Evolutionary conservation across 2,888 invertebrate genomes (phyloP).

Genomic region (Rhamnusium bicolor): DNA sequence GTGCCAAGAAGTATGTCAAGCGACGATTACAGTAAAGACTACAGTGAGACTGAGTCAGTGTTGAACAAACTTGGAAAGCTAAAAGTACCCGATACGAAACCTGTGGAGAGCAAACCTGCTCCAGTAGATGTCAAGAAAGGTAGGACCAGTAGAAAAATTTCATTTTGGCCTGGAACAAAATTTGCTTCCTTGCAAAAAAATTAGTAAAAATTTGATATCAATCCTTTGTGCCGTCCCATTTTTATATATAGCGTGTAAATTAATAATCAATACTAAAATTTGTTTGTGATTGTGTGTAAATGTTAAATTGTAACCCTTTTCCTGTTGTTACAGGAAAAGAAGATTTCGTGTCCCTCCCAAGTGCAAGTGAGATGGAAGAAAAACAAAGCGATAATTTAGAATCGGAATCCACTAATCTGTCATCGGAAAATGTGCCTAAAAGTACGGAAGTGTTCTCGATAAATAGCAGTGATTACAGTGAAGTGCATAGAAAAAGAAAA

Average conservation of each 20-base stretch:
- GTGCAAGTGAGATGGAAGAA: constrained; percentile 44
- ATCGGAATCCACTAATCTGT: constrained; percentile 30
- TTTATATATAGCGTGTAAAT: constrained; percentile 54
- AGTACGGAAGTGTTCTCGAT: constrained; percentile 40
- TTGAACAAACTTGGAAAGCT: constrained; percentile 65
- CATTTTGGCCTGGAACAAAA: constrained; percentile 83
- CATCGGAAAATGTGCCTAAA: constrained; percentile 51
- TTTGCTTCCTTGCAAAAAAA: constrained; percentile 66
- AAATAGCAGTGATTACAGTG: constrained; percentile 45
- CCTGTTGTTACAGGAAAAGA: constrained; percentile 66
- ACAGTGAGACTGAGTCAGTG: constrained; percentile 69
- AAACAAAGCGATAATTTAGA: constrained; percentile 5
- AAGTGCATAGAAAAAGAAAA: constrained; percentile 56
- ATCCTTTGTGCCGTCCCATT: constrained; percentile 54
- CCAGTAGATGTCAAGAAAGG: constrained; percentile 71
- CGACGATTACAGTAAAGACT: constrained; percentile 68
- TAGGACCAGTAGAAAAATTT: constrained; percentile 82
- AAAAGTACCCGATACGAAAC: constrained; percentile 55
- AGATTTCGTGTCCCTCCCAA: constrained; percentile 44
- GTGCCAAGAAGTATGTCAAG: constrained; percentile 61
- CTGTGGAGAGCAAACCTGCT: constrained; percentile 4
- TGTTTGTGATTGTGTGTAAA: constrained; percentile 52
- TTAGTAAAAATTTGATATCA: constrained; percentile 46
- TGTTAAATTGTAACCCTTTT: constrained; percentile 42
- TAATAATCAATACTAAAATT: constrained; percentile 47